Conservation (phyloP, 2,113 vertebrate genomes). For the Muscicapa adusta region DNA sequence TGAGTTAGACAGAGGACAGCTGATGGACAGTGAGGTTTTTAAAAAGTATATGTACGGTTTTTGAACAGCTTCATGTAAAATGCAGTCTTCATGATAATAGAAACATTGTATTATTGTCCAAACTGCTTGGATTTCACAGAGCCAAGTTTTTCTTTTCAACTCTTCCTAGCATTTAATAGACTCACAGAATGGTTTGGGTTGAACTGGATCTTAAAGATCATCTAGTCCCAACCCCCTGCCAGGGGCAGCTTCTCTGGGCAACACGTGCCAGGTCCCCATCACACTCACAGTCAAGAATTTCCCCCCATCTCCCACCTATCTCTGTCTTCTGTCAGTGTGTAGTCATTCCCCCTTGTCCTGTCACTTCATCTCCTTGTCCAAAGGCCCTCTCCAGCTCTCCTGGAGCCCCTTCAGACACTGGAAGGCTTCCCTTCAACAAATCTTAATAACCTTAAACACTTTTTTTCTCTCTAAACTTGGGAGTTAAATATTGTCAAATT, state of each 20-base stretch:
- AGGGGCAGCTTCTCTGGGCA: neutral
- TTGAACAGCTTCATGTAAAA: neutral
- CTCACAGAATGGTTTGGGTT: neutral
- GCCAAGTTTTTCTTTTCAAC: neutral
- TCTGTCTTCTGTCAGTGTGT: neutral
- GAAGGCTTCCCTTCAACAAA: neutral
- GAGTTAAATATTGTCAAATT: neutral
- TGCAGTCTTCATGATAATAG: fast-evolving
- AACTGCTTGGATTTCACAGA: neutral
- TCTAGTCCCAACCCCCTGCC: neutral
- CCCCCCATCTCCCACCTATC: neutral
- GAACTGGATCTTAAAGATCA: neutral
- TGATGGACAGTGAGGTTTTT: neutral
- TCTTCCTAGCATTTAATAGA: neutral
- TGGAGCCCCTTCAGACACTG: neutral
- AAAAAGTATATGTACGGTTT: fast-evolving
- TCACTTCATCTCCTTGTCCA: neutral
- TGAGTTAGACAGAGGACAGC: neutral
- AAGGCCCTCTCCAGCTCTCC: neutral
- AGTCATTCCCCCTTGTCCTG: neutral
- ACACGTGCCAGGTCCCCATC: neutral
- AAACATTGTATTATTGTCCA: neutral
- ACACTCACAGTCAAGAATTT: neutral
- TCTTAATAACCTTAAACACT: neutral
- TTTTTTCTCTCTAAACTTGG: neutral